phyloP scores from a whole-genome alignment of 1,140 invertebrate genomes.

The Reticulitermes speratus region DNA sequence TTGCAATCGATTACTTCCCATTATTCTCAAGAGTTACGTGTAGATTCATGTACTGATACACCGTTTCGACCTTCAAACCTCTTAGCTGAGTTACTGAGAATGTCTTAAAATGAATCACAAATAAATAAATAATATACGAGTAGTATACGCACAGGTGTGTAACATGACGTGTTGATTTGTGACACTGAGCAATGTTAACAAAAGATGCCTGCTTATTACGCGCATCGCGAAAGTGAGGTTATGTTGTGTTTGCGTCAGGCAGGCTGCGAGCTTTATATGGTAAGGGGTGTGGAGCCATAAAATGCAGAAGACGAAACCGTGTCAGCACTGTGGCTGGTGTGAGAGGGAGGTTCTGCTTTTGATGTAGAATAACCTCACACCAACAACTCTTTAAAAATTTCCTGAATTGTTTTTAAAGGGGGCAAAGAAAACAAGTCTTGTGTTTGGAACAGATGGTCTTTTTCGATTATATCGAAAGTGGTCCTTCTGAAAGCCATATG shows the following conservation, averaged over 20 bases:
- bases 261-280: not conserved
- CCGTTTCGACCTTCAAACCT: too few relatives aligned
- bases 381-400: not conserved
- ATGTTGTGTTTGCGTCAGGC: not conserved
- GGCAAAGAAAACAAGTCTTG: not conserved
- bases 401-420: conserved; percentile 9
- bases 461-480: not conserved
- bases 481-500: too few relatives aligned
- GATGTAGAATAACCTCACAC: conserved; percentile 1
- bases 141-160: too few relatives aligned
- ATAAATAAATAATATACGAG: too few relatives aligned
- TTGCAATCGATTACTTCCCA: too few relatives aligned
- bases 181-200: not conserved
- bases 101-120: too few relatives aligned
- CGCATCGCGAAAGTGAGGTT: not conserved
- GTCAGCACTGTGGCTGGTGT: not conserved
- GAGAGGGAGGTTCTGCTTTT: not conserved
- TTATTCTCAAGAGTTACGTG: too few relatives aligned
- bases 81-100: too few relatives aligned
- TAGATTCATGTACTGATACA: too few relatives aligned
- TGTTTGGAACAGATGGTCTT: not conserved
- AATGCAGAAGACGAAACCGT: conserved; percentile 17
- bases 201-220: not conserved
- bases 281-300: not conserved
- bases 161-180: too few relatives aligned